Evolutionary conservation across 1,140 invertebrate species (phyloP), one percentile per base, ranked within the genome.

Genomic region (Drosophila eugracilis): DNA sequence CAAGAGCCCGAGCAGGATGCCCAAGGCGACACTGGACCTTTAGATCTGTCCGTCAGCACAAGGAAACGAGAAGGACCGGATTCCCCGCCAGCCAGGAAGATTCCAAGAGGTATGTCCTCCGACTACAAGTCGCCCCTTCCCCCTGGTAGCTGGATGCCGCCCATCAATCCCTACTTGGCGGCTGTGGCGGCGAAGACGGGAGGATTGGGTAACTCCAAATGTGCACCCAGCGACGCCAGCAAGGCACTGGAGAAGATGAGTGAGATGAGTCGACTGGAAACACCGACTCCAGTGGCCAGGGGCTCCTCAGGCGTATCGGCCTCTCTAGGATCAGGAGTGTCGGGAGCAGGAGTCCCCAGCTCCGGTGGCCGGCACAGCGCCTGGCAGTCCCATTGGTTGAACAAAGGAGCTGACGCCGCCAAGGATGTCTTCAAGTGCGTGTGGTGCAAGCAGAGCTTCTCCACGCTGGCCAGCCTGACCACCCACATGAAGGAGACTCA

Each of bases 401-500:
- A 97, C 90, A 97, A 98, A 84, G 97, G 97, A 2, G 97, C 97
- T 5, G 97, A 98, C 77, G 96, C 97, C 71, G 97, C 96, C 1
- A 97, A 97, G 92, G 97, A 98, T 88, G 97, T 98, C 12, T 94
- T 98, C 3, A 98, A 98, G 91, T 98, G 97, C 91, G 97, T 98
- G 3, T 98, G 97, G 97, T 98, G 97, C 91, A 98, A 98, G 91
- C 96, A 97, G 84, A 98, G 97, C 80, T 98, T 98, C 81, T 95
- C 96, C 14, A 96, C 96, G 28, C 90, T 98, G 7, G 96, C 96
- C 1, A 96, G 97, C 39, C 95, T 98, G 92, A 98, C 97, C 1
- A 95, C 96, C 14, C 97, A 98, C 91, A 98, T 98, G 97, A 98
- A 98, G 88, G 97, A 98, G 92, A 97, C 97, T 0, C 97, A 98